Conservation (phyloP, 2,797 vertebrate genomes). For the Diplodus puntazzo region DNA sequence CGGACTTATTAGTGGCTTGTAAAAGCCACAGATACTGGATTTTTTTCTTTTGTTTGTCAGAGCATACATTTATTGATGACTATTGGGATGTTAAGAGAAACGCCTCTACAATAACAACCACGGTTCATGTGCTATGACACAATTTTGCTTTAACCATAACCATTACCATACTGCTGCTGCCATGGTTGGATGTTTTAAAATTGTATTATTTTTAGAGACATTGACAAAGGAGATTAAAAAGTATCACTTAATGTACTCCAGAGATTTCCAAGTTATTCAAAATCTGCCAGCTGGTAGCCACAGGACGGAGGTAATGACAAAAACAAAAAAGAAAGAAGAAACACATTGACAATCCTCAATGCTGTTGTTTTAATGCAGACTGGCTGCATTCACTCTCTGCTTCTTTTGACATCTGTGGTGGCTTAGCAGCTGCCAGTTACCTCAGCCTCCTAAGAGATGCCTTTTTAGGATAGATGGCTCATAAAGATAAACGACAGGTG, state of each 20-base stretch:
- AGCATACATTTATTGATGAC: too few species aligned
- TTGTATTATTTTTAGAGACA: neutral
- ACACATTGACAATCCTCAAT: neutral
- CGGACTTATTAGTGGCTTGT: too few species aligned
- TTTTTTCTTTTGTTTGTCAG: too few species aligned
- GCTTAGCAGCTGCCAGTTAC: constrained; percentile 28
- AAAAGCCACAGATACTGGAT: too few species aligned
- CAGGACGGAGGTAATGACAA: neutral
- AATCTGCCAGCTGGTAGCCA: neutral
- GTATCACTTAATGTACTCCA: neutral
- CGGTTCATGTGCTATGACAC: neutral
- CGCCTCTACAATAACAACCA: too few species aligned
- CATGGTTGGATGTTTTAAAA: neutral
- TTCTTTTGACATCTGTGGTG: constrained; percentile 20
- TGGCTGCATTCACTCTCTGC: neutral
- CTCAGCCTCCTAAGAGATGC: neutral
- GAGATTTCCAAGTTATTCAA: neutral
- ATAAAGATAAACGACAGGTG: constrained; percentile 37
- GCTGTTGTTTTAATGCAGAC: neutral
- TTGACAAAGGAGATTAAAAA: neutral
- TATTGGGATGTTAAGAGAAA: too few species aligned
- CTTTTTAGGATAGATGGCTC: constrained; percentile 18
- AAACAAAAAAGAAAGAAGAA: neutral
- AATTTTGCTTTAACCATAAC: too few species aligned
- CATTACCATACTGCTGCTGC: too few species aligned